phyloP scores from a whole-genome alignment of 2,113 vertebrate species.

The Donacobius atricapilla region DNA sequence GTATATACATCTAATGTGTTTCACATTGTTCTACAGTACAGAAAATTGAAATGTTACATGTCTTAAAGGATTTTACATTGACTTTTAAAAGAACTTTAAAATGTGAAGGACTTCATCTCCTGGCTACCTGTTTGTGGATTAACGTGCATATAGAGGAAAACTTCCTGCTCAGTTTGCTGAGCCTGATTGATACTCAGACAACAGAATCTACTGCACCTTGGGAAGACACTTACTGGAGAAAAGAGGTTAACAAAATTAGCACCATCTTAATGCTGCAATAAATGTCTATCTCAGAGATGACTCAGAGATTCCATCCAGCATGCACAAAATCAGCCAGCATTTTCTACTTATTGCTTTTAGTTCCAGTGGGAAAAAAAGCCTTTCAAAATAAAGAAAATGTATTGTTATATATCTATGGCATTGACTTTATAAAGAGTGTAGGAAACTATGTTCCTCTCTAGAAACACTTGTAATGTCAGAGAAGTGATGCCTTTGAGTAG shows the following conservation, averaged over 20 bases:
- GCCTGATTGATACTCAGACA: not conserved
- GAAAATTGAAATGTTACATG: not conserved
- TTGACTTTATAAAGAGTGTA: not conserved
- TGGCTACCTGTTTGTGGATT: not conserved
- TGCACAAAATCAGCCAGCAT: not conserved
- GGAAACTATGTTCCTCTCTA: not conserved
- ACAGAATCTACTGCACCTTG: not conserved
- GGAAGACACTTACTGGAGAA: not conserved
- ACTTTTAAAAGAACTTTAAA: not conserved
- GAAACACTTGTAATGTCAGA: not conserved
- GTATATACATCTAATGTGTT: not conserved
- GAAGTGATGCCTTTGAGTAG: not conserved
- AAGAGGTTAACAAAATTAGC: not conserved
- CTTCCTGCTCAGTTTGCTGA: not conserved
- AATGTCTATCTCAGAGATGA: not conserved
- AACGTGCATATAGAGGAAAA: not conserved
- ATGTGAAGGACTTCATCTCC: not conserved
- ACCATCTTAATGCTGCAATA: not conserved
- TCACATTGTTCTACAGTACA: not conserved
- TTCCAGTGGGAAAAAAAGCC: not conserved
- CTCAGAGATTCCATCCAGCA: not conserved
- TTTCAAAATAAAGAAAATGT: not conserved
- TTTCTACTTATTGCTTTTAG: not conserved
- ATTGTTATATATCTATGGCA: not conserved
- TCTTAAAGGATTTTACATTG: not conserved